Evolutionary conservation across 2,888 invertebrate species (phyloP).

Genomic region (Ormyrus pomaceus): DNA sequence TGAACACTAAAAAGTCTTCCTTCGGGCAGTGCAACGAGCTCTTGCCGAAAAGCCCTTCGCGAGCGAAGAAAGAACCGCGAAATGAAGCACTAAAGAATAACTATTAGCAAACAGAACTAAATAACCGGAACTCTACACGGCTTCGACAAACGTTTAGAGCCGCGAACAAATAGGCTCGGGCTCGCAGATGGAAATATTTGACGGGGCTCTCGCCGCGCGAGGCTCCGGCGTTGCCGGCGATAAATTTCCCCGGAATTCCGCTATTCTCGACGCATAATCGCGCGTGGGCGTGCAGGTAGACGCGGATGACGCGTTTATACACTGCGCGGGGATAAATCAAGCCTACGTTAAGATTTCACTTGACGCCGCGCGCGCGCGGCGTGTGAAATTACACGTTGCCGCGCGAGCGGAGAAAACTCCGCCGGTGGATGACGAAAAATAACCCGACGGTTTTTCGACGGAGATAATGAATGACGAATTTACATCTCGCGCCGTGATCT

Average conservation of each 20-base stretch:
- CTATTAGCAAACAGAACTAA: too few relatives aligned
- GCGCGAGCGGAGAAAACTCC: neutral
- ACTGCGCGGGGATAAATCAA: slow-evolving; percentile 61
- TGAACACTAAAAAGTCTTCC: too few relatives aligned
- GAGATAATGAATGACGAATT: slow-evolving; percentile 24
- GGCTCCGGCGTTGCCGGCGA: neutral
- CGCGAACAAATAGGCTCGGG: too few relatives aligned
- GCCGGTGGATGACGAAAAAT: slow-evolving; percentile 3
- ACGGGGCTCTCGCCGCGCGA: neutral
- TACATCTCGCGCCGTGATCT: slow-evolving; percentile 10
- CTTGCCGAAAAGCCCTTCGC: too few relatives aligned
- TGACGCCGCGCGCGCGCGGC: neutral
- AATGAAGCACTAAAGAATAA: too few relatives aligned
- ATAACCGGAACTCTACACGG: too few relatives aligned
- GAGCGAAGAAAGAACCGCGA: too few relatives aligned
- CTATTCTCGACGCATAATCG: slow-evolving; percentile 56
- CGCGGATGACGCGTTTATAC: slow-evolving; percentile 45
- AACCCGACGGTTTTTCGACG: neutral
- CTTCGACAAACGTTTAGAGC: too few relatives aligned
- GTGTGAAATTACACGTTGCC: too few relatives aligned
- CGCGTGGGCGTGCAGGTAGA: slow-evolving; percentile 59
- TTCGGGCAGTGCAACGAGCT: too few relatives aligned
- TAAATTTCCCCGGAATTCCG: slow-evolving; percentile 45
- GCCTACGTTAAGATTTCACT: slow-evolving; percentile 60
- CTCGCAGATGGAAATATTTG: slow-evolving; percentile 30